Base-by-base conservation (phyloP, 2,113 vertebrate genomes). In the Capreolus pygargus region DNA sequence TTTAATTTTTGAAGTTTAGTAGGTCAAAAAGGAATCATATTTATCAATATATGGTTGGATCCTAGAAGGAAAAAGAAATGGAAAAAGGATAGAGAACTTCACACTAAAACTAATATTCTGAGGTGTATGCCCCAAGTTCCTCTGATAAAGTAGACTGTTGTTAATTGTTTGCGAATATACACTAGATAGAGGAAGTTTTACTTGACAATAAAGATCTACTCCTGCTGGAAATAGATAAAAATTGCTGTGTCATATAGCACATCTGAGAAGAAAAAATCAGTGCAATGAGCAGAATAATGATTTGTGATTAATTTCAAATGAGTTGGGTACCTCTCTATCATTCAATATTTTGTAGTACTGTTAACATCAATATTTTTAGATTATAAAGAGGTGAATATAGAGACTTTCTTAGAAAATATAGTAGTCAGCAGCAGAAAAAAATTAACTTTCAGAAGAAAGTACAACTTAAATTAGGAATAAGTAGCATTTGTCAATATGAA, bases 381-480 rank as follows among this genome's bases (percentile, higher is more conserved):
- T 55, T 74, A 55, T 82, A 90, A 95, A 95, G 85, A 50, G 85
- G 15, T 74, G 23, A 94, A 21, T 58, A 28, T 50, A 25, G 23
- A 83, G 15, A 94, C 43, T 89, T 6, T 78, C 67, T 91, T 85
- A 58, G 74, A 94, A 96, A 93, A 57, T 1, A 55, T 79, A 61
- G 28, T 7, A 94, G 36, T 94, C 86, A 74, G 3, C 52, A 74
- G 28, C 60, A 82, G 57, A 82, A 85, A 84, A 81, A 95, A 67
- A 82, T 17, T 70, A 92, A 84, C 57, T 92, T 25, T 47, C 19
- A 14, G n/a, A 60, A 95, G 39, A 76, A 97, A 84, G 52, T 81
- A 67, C 30, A 93, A 25, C n/a, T 96, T 54, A 96, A 58, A 74
- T 91, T 91, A 93, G 28, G 54, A 92, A 82, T 95, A 83, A 93